Evolutionary conservation across 1,140 invertebrate genomes (phyloP), one percentile per base, ranked within the genome.

Genomic region (Carposina sasakii): DNA sequence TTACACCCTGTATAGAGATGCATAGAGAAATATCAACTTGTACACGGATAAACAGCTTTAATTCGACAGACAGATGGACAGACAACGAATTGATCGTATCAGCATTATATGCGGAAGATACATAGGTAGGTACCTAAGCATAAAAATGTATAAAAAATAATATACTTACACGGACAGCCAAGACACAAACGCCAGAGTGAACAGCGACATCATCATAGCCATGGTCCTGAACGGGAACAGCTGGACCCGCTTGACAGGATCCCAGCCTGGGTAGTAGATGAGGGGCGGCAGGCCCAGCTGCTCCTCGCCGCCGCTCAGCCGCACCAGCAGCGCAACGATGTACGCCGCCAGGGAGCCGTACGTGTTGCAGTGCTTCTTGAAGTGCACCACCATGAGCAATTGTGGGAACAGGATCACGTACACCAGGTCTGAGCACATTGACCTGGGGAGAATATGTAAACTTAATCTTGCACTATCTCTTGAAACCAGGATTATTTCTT

Each of bases 351-450:
- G 84, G 17, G 96, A 98, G 17, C 98, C 98, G 78, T 99, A 99
- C 0, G 97, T 98, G 86, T 99, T 99, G 86, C 94, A 96, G 70
- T 95, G 88, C 33, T 93, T 88, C 76, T 96, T 94, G 79, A 97
- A 96, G 85, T 99, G 97, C 3, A 99, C 96, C 56, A 99, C 97
- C 91, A 96, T 97, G 39, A 98, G 88, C n/a, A 99, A 89, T 85
- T 98, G 96, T 0, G 98, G 98, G 83, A 99, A 99, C 45, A 99
- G 89, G 68, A 99, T 98, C 43, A 98, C 96, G 88, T 98, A 99
- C 26, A 98, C 96, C 62, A 99, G 85, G 85, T 99, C 98, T 10
- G 97, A 98, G 84, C 97, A 99, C 89, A 99, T 94, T 44, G 93
- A 95, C 91, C 91, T 93, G 71, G 0, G 68, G 54, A 51, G 42